Evolutionary conservation across 2,797 vertebrate genomes (phyloP).

Genomic region (Crenuchus spilurus): DNA sequence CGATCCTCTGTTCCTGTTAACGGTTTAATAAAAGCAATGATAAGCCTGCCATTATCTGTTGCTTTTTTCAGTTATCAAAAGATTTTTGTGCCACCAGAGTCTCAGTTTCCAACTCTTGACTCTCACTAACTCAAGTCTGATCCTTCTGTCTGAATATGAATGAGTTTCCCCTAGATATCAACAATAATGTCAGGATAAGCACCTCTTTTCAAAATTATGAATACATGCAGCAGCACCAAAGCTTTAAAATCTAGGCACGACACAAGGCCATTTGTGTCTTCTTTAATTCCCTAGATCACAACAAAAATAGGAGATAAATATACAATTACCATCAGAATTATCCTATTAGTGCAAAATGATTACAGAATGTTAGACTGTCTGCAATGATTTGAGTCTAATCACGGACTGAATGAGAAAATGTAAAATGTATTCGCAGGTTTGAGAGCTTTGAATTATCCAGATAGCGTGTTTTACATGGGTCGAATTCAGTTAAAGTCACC

Average conservation of each 20-base stretch:
- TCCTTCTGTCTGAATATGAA: slow-evolving; percentile 57
- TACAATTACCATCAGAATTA: slow-evolving; percentile 1
- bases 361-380: slow-evolving; percentile 38
- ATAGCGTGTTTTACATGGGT: not conserved
- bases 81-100: slow-evolving; percentile 10
- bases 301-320: slow-evolving; percentile 9
- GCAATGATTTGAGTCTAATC: slow-evolving; percentile 38
- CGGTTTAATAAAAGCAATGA: slow-evolving; percentile 29
- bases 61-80: slow-evolving; percentile 15
- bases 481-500: not conserved
- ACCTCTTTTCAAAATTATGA: slow-evolving; percentile 30
- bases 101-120: slow-evolving; percentile 20
- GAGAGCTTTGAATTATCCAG: not conserved
- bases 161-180: slow-evolving; percentile 52
- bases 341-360: slow-evolving; percentile 50
- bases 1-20: slow-evolving; percentile 24
- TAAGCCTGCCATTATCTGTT: slow-evolving; percentile 34
- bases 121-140: slow-evolving; percentile 30
- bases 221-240: slow-evolving; percentile 13
- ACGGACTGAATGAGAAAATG: slow-evolving; percentile 5
- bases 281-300: slow-evolving; percentile 34
- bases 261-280: slow-evolving; percentile 36
- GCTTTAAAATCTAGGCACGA: slow-evolving; percentile 32
- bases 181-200: slow-evolving; percentile 50
- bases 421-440: not conserved